Evolutionary conservation across 2,797 vertebrate species (phyloP).

Genomic region (Scarus forsteni): DNA sequence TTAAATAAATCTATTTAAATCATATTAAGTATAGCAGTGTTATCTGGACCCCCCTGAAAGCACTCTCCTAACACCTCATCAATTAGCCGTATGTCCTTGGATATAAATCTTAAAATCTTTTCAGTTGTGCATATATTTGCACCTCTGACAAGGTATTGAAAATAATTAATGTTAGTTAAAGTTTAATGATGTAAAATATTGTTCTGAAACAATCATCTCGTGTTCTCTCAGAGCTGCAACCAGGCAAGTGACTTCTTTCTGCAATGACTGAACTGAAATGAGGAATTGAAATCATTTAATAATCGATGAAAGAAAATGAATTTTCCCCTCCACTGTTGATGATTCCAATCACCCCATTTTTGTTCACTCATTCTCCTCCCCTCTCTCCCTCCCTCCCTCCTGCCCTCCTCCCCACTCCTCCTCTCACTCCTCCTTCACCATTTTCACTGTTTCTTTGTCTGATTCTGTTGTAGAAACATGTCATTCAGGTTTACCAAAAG

Average conservation of each 20-base stretch:
- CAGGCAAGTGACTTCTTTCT: conserved; percentile 51
- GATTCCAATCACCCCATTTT: conserved; percentile 85
- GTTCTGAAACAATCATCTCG: background rate
- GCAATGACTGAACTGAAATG: conserved; percentile 62
- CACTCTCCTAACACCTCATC: no score
- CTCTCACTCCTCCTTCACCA: conserved; percentile 61
- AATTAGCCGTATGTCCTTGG: no score
- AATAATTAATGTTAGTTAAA: no score
- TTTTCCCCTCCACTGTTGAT: conserved; percentile 40
- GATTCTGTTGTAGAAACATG: conserved; percentile 99
- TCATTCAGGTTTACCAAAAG: conserved; percentile 99
- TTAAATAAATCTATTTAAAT: no score
- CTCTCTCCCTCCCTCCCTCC: background rate
- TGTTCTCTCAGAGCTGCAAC: conserved; percentile 27
- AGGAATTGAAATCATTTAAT: conserved; percentile 68
- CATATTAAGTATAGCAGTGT: no score
- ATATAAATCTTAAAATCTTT: no score
- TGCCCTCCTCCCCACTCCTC: conserved; percentile 32
- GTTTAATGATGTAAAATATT: no score
- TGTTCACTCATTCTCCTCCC: conserved; percentile 81
- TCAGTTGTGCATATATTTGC: no score
- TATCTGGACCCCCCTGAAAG: no score
- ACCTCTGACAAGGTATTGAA: no score
- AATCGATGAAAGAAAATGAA: conserved; percentile 10
- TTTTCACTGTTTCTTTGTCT: conserved; percentile 88